Evolutionary conservation across 2,888 invertebrate species (phyloP), one percentile per base, ranked within the genome.

Genomic region (Apomyelois bistriatella): DNA sequence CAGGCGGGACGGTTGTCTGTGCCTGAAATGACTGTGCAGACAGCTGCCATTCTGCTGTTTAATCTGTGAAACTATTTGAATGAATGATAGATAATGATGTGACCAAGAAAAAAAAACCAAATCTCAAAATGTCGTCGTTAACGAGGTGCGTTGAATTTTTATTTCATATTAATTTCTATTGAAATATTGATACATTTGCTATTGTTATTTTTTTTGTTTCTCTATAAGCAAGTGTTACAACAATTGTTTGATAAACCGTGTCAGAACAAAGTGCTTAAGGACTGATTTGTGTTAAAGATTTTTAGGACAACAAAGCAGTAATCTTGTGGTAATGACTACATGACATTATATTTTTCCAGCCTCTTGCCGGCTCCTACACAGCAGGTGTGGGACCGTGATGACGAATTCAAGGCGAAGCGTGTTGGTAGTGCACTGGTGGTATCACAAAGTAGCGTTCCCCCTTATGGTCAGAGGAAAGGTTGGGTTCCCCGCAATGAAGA

Each of bases 381-480:
- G 80, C 93, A 95, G 35, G 92, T 96, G 55, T 97, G 96, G 94
- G 98, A 98, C 76, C 91, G 96, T 62, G 97, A 97, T 74, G 96
- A 97, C 80, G 97, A 98, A 71, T 63, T 77, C 8, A 84, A 81
- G 50, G 89, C 91, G 0, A 92, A 92, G 68, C 89, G 92, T 56
- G 90, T 90, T 10, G 84, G 88, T 7, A 91, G 93, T 52, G 94
- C 94, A 0, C 78, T 96, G 49, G 95, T 97, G 9, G 93, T 95
- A 49, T 96, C 96, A 5, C 94, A 95, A 66, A 94, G 94, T 13
- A 95, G 95, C 60, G 94, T 95, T 3, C 98, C 98, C 0, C 98
- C 98, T 0, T 99, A 99, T 88, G 98, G 99, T 0, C 96, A 97
- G 72, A 93, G 99, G 62, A 94, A 95, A 84, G 97, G 97, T 69